These are phyloP conservation scores for Cynodonichthys magdalenae DNA, from an alignment of 2,797 vertebrate genomes.

Conservation along the genomic window DNA sequence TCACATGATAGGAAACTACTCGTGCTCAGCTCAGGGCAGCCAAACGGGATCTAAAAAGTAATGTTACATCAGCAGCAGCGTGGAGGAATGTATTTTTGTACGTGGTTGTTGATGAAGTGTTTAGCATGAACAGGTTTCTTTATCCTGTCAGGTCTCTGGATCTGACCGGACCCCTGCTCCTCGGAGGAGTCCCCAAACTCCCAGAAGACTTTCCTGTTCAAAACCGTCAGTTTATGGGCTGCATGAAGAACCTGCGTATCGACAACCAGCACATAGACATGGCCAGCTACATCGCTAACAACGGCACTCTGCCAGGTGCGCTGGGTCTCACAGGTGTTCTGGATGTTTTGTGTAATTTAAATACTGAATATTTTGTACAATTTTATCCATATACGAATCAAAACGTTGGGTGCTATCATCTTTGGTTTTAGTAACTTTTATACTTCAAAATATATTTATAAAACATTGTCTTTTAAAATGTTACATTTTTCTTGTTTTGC, in stretches of 20 bases:
- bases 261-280: slow-evolving; percentile 90
- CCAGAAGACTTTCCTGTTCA: slow-evolving; percentile 91
- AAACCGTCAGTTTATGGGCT: slow-evolving; percentile 91
- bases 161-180: slow-evolving; percentile 90
- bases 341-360: no score
- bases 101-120: no score
- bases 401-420: no score
- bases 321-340: background rate
- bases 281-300: slow-evolving; percentile 94
- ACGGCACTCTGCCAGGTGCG: slow-evolving; percentile 90
- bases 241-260: slow-evolving; percentile 90
- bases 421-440: no score
- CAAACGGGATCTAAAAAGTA: slow-evolving; percentile 95
- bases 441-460: no score
- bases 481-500: no score
- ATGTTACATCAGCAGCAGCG: slow-evolving; percentile 42
- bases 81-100: slow-evolving; percentile 41
- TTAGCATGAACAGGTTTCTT: slow-evolving; percentile 21
- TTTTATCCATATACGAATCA: no score
- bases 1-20: slow-evolving; percentile 88
- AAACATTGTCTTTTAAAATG: no score
- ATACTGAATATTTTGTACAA: no score
- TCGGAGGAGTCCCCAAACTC: slow-evolving; percentile 91
- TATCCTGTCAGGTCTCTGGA: slow-evolving; percentile 87
- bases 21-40: slow-evolving; percentile 91